These are phyloP conservation scores for Esox masquinongy DNA, from an alignment of 2,797 vertebrate genomes.

Conservation along the genomic window DNA sequence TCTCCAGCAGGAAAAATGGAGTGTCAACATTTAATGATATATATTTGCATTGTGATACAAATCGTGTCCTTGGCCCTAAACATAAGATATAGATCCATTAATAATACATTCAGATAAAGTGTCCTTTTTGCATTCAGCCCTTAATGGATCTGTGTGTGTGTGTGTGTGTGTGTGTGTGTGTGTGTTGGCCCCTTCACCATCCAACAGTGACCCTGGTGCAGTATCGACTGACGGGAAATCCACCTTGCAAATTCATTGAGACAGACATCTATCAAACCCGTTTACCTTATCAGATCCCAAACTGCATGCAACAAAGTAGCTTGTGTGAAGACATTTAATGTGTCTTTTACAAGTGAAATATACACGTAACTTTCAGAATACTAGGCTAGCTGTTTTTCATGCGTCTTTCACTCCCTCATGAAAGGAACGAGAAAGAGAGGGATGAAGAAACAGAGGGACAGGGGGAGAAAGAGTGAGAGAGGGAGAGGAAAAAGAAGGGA, in stretches of 20 bases:
- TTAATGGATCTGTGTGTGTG: slow-evolving; percentile 71
- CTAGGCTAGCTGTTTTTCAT: slow-evolving; percentile 33
- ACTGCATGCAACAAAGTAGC: slow-evolving; percentile 39
- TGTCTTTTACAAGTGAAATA: slow-evolving; percentile 49
- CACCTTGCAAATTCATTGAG: slow-evolving; percentile 62
- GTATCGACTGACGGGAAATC: slow-evolving; percentile 69
- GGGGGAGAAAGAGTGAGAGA: slow-evolving; percentile 35
- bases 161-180: not conserved
- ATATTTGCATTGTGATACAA: slow-evolving; percentile 87
- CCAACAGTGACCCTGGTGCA: slow-evolving; percentile 78
- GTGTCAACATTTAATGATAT: slow-evolving; percentile 85
- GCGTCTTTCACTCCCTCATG: slow-evolving; percentile 61
- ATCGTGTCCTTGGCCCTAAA: slow-evolving; percentile 84
- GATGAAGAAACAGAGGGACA: no score
- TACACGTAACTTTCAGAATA: slow-evolving; percentile 62
- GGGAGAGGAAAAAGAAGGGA: slow-evolving; percentile 30
- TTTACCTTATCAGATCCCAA: slow-evolving; percentile 65
- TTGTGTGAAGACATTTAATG: slow-evolving; percentile 50
- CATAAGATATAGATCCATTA: slow-evolving; percentile 84
- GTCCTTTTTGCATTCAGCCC: slow-evolving; percentile 75
- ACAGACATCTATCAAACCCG: slow-evolving; percentile 75
- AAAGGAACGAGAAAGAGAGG: slow-evolving; percentile 30
- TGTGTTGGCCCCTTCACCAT: not conserved
- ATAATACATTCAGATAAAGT: slow-evolving; percentile 85
- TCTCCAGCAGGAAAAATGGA: slow-evolving; percentile 79